phyloP scores from a whole-genome alignment of 2,888 invertebrate species.

The Pollenia griseotomentosa region DNA sequence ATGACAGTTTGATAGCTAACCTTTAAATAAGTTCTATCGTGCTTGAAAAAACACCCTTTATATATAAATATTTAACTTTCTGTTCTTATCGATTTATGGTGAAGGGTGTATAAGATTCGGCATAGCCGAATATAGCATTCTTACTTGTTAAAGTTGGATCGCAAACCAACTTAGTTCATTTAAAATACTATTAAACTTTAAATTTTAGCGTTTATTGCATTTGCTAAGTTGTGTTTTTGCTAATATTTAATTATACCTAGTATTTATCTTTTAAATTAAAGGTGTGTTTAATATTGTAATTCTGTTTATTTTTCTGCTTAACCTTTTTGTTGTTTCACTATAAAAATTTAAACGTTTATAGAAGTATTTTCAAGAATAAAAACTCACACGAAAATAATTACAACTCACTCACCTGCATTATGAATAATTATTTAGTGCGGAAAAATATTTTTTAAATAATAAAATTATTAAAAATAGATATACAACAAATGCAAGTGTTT shows the following conservation, averaged over 20 bases:
- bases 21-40: too few relatives aligned
- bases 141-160: too few relatives aligned
- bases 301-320: neutral
- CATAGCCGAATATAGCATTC: too few relatives aligned
- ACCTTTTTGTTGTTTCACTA: constrained; percentile 3
- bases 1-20: too few relatives aligned
- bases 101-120: too few relatives aligned
- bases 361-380: constrained; percentile 28
- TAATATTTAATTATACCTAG: too few relatives aligned
- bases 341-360: constrained; percentile 22
- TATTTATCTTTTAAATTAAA: constrained; percentile 39
- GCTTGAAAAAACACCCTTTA: too few relatives aligned
- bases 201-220: too few relatives aligned
- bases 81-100: too few relatives aligned
- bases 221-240: neutral
- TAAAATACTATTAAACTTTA: too few relatives aligned
- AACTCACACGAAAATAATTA: constrained; percentile 2
- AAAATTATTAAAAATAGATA: neutral
- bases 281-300: constrained; percentile 48
- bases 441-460: constrained; percentile 37
- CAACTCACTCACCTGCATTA: constrained; percentile 62
- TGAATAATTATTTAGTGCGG: constrained; percentile 50
- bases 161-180: too few relatives aligned
- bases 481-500: constrained; percentile 46
- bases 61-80: too few relatives aligned